These are phyloP conservation scores for Panulirus ornatus DNA, from an alignment of 1,140 invertebrate genomes.

Conservation along the genomic window DNA sequence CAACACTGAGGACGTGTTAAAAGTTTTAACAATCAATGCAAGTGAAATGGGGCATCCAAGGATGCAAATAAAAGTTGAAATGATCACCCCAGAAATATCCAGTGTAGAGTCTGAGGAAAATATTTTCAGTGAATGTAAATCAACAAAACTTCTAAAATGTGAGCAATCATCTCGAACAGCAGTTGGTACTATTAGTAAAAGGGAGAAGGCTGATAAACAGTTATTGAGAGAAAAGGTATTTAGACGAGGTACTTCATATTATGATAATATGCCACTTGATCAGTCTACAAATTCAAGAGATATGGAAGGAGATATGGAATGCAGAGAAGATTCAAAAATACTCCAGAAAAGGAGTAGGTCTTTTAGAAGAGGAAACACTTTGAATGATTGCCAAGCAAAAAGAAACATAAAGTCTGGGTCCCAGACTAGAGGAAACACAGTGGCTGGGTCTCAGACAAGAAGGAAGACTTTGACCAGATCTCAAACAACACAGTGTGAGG, in stretches of 20 bases:
- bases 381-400: neutral
- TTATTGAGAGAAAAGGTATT: neutral
- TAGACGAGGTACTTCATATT: neutral
- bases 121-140: neutral
- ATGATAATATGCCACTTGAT: neutral
- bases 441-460: neutral
- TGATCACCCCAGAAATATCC: neutral
- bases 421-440: neutral
- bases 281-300: neutral
- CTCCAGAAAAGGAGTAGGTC: neutral
- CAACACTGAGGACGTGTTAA: neutral
- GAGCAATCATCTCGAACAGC: neutral
- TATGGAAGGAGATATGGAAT: neutral
- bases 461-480: neutral
- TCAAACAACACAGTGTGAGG: slow-evolving; percentile 40
- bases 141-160: neutral
- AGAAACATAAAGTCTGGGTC: neutral
- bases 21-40: slow-evolving; percentile 27
- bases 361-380: neutral
- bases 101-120: neutral
- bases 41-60: slow-evolving; percentile 3
- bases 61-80: slow-evolving; percentile 2
- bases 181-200: neutral
- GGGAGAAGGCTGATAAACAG: neutral
- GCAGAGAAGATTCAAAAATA: neutral